Base-by-base conservation (phyloP, 2,113 vertebrate genomes). In the Pongo abelii region DNA sequence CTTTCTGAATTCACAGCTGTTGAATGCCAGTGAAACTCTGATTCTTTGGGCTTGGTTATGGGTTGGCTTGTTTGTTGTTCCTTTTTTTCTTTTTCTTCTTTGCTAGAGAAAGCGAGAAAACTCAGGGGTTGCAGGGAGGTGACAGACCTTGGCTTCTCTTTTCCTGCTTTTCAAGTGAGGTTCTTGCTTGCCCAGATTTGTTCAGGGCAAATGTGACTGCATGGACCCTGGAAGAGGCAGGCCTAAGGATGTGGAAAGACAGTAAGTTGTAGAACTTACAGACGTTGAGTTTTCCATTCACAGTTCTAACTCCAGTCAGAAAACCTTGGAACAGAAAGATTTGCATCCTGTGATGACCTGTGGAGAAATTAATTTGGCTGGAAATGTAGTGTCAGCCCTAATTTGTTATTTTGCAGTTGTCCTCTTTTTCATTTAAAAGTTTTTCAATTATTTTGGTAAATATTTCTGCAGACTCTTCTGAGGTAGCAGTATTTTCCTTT, bases 121-220 rank as follows among this genome's bases (percentile, higher is more conserved):
- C 38, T 84, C 40, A 77, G 55, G 59, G 25, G 18, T 57, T 64
- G 87, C 40, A 87, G 61, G 46, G 16, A 95, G 40, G 57, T 91
- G 22, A 87, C 6, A 17, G 43, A 46, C 20, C 35, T 67, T 88
- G 87, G 35, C 3, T 52, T 94, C 11, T 8, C 43, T 52, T 20
- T 92, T 96, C 88, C 43, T 92, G 30, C 43, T 88, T 96, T 90
- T 86, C 46, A 84, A 11, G 30, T 81, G 72, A 75, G 25, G 7
- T 74, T 94, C 57, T 94, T 94, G 86, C 61, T 97, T 94, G 72
- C 55, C 64, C 57, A 30, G 18, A 72, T 74, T 92, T 88, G 92
- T 86, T 90, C 18, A 30, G 64, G 40, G 50, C 12, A 81, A 48
- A 35, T 52, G 14, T 75, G 90, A 83, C 70, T 69, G 48, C 14